Conservation (phyloP, 1,140 invertebrate genomes). For the Coelopa frigida region DNA sequence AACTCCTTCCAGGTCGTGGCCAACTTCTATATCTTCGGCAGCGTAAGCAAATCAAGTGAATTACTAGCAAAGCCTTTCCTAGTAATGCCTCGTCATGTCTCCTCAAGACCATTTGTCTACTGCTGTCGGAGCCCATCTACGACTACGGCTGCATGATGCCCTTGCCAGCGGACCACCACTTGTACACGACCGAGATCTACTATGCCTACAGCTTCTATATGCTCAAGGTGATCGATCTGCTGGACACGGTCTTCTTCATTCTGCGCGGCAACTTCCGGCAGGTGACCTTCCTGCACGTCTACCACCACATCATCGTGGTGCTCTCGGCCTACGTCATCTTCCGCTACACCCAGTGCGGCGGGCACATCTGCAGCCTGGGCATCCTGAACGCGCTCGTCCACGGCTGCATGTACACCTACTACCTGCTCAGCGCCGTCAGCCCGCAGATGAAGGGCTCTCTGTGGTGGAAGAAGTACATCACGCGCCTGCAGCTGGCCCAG, state of each 20-base stretch:
- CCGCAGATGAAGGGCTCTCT: constrained; percentile 58
- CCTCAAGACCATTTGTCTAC: background rate
- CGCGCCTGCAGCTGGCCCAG: constrained; percentile 68
- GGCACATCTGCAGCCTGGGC: constrained; percentile 61
- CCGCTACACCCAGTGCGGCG: constrained; percentile 47
- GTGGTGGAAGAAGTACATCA: constrained; percentile 83
- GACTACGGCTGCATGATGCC: background rate
- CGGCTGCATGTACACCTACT: constrained; percentile 71
- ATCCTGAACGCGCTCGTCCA: constrained; percentile 74
- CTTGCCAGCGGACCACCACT: too few species aligned
- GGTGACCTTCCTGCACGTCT: constrained; percentile 76
- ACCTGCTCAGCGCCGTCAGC: constrained; percentile 59
- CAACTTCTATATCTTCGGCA: background rate
- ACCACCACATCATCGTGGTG: constrained; percentile 62
- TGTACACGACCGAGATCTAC: background rate
- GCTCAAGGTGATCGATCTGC: constrained; percentile 50
- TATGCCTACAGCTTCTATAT: background rate
- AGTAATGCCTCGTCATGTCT: background rate
- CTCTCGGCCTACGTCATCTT: constrained; percentile 9
- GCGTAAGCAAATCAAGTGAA: constrained; percentile 7
- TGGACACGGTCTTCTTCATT: constrained; percentile 77
- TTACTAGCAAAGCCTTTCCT: background rate
- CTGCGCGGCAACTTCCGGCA: constrained; percentile 79
- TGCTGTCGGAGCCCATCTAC: background rate
- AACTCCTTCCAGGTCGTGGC: constrained; percentile 57